phyloP scores from a whole-genome alignment of 1,140 invertebrate genomes.

The Aphelinus certus region DNA sequence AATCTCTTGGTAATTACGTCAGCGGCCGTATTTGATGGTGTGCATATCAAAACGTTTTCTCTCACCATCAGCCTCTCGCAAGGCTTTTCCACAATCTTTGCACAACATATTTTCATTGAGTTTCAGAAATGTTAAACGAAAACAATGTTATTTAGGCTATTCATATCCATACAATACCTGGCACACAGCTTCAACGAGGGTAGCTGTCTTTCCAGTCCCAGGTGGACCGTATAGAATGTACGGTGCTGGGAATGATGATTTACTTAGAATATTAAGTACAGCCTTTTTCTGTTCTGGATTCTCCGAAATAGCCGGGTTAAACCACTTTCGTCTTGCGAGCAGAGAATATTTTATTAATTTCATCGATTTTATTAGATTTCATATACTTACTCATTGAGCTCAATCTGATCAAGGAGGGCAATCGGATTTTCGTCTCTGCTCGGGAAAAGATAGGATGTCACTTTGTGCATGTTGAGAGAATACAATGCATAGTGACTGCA shows the following conservation, averaged over 20 bases:
- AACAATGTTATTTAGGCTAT: no score
- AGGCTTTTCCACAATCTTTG: neutral
- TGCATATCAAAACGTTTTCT: constrained; percentile 15
- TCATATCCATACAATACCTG: constrained; percentile 57
- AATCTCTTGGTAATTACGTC: constrained; percentile 7
- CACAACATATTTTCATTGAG: neutral
- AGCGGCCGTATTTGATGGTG: constrained; percentile 13
- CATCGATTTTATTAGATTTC: neutral
- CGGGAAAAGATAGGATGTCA: constrained; percentile 3
- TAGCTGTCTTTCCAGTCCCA: constrained; percentile 83
- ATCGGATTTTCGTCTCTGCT: neutral
- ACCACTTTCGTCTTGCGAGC: constrained; percentile 66
- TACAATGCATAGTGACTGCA: constrained; percentile 21
- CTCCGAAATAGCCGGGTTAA: constrained; percentile 70
- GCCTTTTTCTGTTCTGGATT: constrained; percentile 75
- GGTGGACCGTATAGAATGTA: constrained; percentile 84
- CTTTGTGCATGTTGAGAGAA: neutral
- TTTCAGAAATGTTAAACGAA: no score
- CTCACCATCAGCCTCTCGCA: no score
- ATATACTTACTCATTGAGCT: neutral
- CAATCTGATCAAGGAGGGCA: no score
- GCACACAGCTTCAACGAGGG: constrained; percentile 76
- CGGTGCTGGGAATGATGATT: constrained; percentile 70
- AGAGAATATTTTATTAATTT: neutral
- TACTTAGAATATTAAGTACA: constrained; percentile 71